phyloP scores from a whole-genome alignment of 1,140 invertebrate genomes.

The Atopsyche davidsoni region DNA sequence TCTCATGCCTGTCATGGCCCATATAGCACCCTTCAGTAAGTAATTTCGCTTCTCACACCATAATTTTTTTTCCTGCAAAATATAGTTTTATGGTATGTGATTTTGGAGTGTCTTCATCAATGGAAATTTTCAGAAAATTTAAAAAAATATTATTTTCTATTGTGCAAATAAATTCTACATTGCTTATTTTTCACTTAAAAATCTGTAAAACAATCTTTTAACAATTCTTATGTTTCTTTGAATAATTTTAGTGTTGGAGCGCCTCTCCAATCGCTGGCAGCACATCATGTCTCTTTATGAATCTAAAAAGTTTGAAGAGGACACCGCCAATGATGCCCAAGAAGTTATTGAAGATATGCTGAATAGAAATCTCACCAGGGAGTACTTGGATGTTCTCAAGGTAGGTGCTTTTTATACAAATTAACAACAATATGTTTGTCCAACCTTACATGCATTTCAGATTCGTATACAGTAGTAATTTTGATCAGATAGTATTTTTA shows the following conservation, averaged over 20 bases:
- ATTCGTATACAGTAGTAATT: too few species aligned
- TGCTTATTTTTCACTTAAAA: slow-evolving; percentile 1
- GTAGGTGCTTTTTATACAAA: too few species aligned
- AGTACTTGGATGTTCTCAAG: slow-evolving; percentile 80
- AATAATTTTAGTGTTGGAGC: slow-evolving; percentile 60
- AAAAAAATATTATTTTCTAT: slow-evolving; percentile 8
- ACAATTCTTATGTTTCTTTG: slow-evolving; percentile 25
- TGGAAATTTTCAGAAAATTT: slow-evolving; percentile 9
- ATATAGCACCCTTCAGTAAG: slow-evolving; percentile 71
- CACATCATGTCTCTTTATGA: slow-evolving; percentile 70
- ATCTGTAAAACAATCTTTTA: background rate
- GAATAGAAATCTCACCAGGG: slow-evolving; percentile 76
- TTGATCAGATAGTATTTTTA: too few species aligned
- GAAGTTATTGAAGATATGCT: slow-evolving; percentile 86
- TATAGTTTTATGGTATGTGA: too few species aligned
- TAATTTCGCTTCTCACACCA: slow-evolving; percentile 21
- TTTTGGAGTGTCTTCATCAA: too few species aligned
- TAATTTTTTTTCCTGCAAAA: slow-evolving; percentile 9
- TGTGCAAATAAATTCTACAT: slow-evolving; percentile 3
- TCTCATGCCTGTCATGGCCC: slow-evolving; percentile 68
- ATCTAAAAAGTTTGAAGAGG: slow-evolving; percentile 69
- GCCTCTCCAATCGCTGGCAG: slow-evolving; percentile 71
- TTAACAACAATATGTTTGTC: too few species aligned
- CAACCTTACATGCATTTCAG: too few species aligned
- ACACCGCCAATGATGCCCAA: slow-evolving; percentile 73